phyloP scores from a whole-genome alignment of 2,888 invertebrate genomes.

The Macroteleia sp. region DNA sequence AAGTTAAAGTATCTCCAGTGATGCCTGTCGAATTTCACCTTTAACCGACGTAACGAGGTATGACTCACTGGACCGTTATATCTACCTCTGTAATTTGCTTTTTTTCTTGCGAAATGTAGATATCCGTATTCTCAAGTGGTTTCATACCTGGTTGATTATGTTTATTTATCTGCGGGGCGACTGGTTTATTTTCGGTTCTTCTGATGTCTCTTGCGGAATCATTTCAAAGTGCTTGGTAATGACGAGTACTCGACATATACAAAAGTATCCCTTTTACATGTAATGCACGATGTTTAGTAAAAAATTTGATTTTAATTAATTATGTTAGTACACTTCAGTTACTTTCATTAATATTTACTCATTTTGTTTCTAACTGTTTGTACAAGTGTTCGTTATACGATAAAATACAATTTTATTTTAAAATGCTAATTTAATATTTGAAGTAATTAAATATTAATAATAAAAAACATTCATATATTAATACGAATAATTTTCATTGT shows the following conservation, averaged over 20 bases:
- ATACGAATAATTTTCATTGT: too few species aligned
- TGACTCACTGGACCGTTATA: constrained; percentile 34
- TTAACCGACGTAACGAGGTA: constrained; percentile 53
- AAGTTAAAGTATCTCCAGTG: constrained; percentile 16
- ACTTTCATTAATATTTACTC: constrained; percentile 13
- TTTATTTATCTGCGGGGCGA: constrained; percentile 72
- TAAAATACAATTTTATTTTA: too few species aligned
- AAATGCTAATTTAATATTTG: too few species aligned
- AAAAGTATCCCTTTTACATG: constrained; percentile 64
- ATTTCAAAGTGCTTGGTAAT: constrained; percentile 77
- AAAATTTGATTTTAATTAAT: constrained; percentile 50
- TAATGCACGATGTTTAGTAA: constrained; percentile 34
- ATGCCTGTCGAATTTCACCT: constrained; percentile 52
- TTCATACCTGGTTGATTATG: constrained; percentile 74
- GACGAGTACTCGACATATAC: constrained; percentile 65
- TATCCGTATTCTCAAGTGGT: constrained; percentile 69
- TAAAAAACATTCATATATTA: too few species aligned
- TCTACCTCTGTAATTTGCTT: constrained; percentile 33
- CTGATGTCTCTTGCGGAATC: constrained; percentile 75
- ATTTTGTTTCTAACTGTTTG: constrained; percentile 12
- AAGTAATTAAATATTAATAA: too few species aligned
- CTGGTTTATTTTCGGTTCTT: constrained; percentile 73
- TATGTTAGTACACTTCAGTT: constrained; percentile 18
- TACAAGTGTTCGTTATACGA: too few species aligned
- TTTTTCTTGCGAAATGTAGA: constrained; percentile 67